These are phyloP conservation scores for Eublepharis macularius DNA, from an alignment of 2,113 vertebrate species.

Conservation along the genomic window DNA sequence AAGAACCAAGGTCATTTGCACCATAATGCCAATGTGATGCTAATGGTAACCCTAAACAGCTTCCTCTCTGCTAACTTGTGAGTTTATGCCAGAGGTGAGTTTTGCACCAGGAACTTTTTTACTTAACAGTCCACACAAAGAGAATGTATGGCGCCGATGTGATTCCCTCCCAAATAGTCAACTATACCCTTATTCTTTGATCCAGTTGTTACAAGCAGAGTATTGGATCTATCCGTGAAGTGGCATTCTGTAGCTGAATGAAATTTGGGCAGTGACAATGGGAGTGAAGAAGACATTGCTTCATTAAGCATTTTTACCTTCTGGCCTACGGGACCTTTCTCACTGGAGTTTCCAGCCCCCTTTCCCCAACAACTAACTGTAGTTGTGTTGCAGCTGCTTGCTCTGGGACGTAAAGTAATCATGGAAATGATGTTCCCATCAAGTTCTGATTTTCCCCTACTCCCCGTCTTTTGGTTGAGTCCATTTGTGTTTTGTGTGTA, in stretches of 20 bases:
- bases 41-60: no score
- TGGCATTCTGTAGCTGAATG: not conserved
- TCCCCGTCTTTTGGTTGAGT: not conserved
- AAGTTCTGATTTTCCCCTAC: not conserved
- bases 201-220: not conserved
- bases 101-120: not conserved
- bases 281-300: not conserved
- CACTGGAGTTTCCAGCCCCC: not conserved
- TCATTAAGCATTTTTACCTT: not conserved
- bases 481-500: not conserved
- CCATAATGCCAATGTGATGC: not conserved
- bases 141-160: not conserved
- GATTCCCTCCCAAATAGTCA: no score
- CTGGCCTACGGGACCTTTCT: not conserved
- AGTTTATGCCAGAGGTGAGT: not conserved
- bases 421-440: not conserved
- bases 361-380: not conserved
- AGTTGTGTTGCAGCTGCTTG: not conserved
- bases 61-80: no score
- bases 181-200: not conserved
- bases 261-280: not conserved
- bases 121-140: not conserved
- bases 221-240: not conserved
- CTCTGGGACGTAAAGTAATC: not conserved
- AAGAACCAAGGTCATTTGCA: no score